Evolutionary conservation across 1,140 invertebrate species (phyloP).

Genomic region (Orius insidiosus): DNA sequence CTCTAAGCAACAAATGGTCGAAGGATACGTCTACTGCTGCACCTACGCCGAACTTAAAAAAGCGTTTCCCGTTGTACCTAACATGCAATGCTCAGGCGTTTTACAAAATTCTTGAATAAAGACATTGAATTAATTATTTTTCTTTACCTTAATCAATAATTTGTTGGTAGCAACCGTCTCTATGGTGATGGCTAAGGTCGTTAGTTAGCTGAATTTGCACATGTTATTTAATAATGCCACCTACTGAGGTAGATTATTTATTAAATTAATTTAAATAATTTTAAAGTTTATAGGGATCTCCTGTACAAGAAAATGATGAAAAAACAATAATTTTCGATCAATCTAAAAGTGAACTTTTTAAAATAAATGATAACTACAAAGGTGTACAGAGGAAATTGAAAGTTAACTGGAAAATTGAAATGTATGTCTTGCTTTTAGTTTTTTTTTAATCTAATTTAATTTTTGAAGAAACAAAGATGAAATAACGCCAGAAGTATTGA

Average conservation of each 20-base stretch:
- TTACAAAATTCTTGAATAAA: too few species aligned
- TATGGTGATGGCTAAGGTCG: too few species aligned
- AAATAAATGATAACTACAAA: constrained; percentile 76
- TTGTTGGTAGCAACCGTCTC: too few species aligned
- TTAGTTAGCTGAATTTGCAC: too few species aligned
- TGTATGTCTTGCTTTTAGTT: constrained; percentile 36
- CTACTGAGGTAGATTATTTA: too few species aligned
- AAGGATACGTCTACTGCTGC: constrained; percentile 18
- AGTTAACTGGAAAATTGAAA: constrained; percentile 63
- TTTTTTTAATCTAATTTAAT: not conserved
- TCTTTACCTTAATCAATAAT: too few species aligned
- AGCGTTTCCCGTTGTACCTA: constrained; percentile 1
- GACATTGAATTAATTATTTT: too few species aligned
- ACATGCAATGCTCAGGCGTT: constrained; percentile 4
- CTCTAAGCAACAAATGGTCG: constrained; percentile 2
- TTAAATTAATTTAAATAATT: too few species aligned
- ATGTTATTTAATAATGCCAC: too few species aligned
- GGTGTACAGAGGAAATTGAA: constrained; percentile 74
- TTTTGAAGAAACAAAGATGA: constrained; percentile 21
- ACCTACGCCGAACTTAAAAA: constrained; percentile 8
- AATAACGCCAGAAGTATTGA: constrained; percentile 28
- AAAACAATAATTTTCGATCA: constrained; percentile 48
- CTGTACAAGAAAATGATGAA: not conserved
- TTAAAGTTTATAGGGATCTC: too few species aligned
- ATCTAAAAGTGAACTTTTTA: constrained; percentile 80